Evolutionary conservation across 2,113 vertebrate genomes (phyloP), one percentile per base, ranked within the genome.

Genomic region (Myiopsitta monachus): DNA sequence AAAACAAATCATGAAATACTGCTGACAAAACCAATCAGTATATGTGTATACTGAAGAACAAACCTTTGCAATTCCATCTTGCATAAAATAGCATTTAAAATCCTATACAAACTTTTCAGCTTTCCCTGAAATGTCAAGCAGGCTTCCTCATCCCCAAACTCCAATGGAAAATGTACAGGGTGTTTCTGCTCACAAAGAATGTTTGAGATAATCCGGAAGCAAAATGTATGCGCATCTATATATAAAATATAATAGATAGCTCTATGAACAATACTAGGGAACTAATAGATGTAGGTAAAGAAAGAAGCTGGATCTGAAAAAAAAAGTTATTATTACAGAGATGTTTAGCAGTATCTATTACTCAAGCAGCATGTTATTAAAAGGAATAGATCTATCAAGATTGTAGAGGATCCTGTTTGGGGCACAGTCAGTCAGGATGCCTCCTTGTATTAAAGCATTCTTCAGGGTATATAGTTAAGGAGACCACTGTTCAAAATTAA

Each of bases 1-100:
- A 97, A 97, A 97, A 87, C 19, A 90, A 91, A 89, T 76, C 83
- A 89, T 93, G 96, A 97, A 96, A 97, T 97, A 94, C 75, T 85
- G 88, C 90, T 92, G 82, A 98, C 69, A 82, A 92, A 97, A 97
- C 30, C 74, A 92, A 83, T 91, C 70, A 83, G 87, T 83, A 55
- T 36, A 86, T 83, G 85, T 95, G 95, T 94, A 94, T 87, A 62
- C 93, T 83, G 88, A 94, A 83, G 92, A 95, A 90, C 52, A 87
- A 63, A 94, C 68, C 83, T 88, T 89, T 93, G 76, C 44, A 75
- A 67, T 83, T 96, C 24, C 51, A 46, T 51, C 24, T 84, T 87
- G 93, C 52, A 36, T 87, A 94, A 88, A 11, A 62, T 24, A 66
- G 63, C 67, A 94, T 96, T 76, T 79, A 83, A 93, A 97, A 92